These are phyloP conservation scores for Paedocypris sp. DNA, from an alignment of 2,113 vertebrate genomes.

Conservation along the genomic window DNA sequence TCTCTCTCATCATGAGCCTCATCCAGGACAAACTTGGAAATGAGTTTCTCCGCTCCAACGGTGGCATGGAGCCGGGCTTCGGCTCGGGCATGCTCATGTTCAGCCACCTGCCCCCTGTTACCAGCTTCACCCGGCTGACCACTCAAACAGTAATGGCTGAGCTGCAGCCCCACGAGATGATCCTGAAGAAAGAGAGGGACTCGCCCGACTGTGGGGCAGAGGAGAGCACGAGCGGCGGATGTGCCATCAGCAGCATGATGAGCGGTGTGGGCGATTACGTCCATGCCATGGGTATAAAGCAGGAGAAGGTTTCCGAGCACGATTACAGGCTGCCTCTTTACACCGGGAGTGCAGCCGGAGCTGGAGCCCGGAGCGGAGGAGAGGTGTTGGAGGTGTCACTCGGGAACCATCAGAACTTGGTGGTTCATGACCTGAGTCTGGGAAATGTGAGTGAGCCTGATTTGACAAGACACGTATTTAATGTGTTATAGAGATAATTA, in stretches of 20 bases:
- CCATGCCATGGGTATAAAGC: slow-evolving; percentile 83
- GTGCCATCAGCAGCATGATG: slow-evolving; percentile 35
- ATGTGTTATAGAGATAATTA: not conserved
- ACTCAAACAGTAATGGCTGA: slow-evolving; percentile 74
- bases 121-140: slow-evolving; percentile 88
- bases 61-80: slow-evolving; percentile 81
- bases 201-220: slow-evolving; percentile 66
- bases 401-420: slow-evolving; percentile 63
- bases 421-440: slow-evolving; percentile 80
- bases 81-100: slow-evolving; percentile 88
- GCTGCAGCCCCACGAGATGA: slow-evolving; percentile 72
- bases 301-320: slow-evolving; percentile 87
- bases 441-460: slow-evolving; percentile 50
- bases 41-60: slow-evolving; percentile 73
- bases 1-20: slow-evolving; percentile 60
- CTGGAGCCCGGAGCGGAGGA: slow-evolving; percentile 5
- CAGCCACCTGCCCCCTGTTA: slow-evolving; percentile 90
- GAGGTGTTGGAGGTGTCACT: slow-evolving; percentile 71
- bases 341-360: slow-evolving; percentile 57
- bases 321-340: slow-evolving; percentile 68
- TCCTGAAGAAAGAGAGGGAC: slow-evolving; percentile 88
- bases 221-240: slow-evolving; percentile 45
- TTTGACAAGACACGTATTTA: not conserved
- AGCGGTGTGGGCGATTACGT: slow-evolving; percentile 59
- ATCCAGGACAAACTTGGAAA: slow-evolving; percentile 81